Conservation (phyloP, 2,888 invertebrate species). For the Caenorhabditis virilis region DNA sequence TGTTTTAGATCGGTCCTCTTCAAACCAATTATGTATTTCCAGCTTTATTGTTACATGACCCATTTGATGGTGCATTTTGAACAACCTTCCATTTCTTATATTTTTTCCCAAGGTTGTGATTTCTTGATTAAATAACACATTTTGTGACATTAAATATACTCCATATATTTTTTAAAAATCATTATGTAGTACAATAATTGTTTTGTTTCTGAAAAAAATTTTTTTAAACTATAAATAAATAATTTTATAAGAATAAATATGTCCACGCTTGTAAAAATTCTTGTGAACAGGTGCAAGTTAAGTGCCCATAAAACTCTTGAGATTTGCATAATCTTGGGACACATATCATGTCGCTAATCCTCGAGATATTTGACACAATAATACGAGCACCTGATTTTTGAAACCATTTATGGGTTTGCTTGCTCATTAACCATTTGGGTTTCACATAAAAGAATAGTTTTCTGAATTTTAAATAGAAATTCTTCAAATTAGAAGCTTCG, state of each 20-base stretch:
- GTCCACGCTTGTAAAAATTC: background rate
- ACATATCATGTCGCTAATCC: background rate
- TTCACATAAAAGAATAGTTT: background rate
- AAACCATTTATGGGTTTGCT: background rate
- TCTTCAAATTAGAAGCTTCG: background rate
- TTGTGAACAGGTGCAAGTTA: slow-evolving; percentile 37
- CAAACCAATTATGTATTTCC: background rate
- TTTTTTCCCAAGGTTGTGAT: background rate
- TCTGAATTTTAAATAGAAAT: too few species aligned
- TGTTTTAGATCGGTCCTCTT: background rate
- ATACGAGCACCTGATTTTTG: background rate
- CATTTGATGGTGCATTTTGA: too few species aligned
- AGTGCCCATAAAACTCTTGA: slow-evolving; percentile 43
- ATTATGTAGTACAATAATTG: too few species aligned
- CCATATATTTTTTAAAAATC: background rate
- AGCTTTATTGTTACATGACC: too few species aligned
- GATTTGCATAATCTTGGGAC: slow-evolving; percentile 31
- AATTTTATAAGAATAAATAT: background rate
- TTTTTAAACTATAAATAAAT: too few species aligned
- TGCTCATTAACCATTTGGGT: background rate
- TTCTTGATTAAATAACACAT: background rate
- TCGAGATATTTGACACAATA: too few species aligned
- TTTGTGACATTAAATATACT: background rate
- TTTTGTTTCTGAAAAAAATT: too few species aligned
- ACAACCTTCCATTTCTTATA: background rate